Conservation (phyloP, 2,113 vertebrate species). For the Marmota flaviventris region DNA sequence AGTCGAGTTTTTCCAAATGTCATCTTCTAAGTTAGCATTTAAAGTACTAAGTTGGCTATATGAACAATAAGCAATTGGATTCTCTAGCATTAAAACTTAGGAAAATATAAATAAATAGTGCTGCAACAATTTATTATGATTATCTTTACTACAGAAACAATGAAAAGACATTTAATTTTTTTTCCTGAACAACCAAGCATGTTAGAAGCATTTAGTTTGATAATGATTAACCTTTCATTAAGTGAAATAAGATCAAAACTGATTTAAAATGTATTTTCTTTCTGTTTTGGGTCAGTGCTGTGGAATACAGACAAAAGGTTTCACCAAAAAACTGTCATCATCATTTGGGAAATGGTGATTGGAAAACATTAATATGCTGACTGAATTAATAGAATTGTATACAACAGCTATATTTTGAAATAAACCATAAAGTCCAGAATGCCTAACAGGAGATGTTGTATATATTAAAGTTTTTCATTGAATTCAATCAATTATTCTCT, state of each 20-base stretch:
- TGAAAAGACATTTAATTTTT: background rate
- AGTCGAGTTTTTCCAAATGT: constrained; percentile 36
- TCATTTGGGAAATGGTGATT: background rate
- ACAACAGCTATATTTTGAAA: background rate
- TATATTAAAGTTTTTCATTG: background rate
- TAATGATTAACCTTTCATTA: background rate
- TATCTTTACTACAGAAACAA: background rate
- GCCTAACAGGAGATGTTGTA: background rate
- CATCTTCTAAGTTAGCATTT: constrained; percentile 25
- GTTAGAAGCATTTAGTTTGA: background rate
- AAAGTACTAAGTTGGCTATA: background rate
- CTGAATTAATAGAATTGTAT: background rate
- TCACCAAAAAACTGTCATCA: fast-evolving
- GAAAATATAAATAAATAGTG: background rate
- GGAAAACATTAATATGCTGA: background rate
- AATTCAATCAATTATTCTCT: background rate
- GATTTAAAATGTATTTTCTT: background rate
- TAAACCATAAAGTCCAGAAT: background rate
- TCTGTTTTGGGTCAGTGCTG: background rate
- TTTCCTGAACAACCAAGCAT: background rate
- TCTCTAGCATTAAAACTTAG: background rate
- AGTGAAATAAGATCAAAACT: background rate
- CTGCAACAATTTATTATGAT: background rate
- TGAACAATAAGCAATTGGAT: background rate
- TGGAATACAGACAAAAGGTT: background rate